Base-by-base conservation (phyloP, 2,888 invertebrate genomes). In the Zygaena filipendulae region DNA sequence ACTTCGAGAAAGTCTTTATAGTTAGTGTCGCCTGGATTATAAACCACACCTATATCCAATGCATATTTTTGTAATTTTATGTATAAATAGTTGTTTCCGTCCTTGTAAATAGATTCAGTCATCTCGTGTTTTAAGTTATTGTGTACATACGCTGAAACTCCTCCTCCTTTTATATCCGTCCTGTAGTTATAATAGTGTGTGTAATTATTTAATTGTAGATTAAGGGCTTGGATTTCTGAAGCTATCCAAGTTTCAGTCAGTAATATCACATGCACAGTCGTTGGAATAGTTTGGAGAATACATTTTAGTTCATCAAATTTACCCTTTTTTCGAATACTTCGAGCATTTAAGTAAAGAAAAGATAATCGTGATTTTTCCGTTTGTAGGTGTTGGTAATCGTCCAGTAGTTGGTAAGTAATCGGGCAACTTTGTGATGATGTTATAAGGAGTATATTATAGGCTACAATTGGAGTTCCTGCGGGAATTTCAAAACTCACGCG, bases 81-180 rank as follows among this genome's bases (percentile, higher is more conserved):
- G 43, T 43, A 45, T 9, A 43, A 26, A n/a, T 37, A 48, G 13
- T 45, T 43, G 13, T 36, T 42, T 3, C 45, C 45, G 3, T 19
- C 29, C 3, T 11, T 13, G 18, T 42, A 47, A 5, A 12, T 18
- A 11, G 25, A 26, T 10, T 42, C 32, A 2, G 21, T 19, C 11
- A 32, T 2, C 9, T 8, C 25, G 18, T 41, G 40, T 25, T 41
- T 39, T 2, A 45, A 8, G 18, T 32, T 31, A 14, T 43, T 40
- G 19, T 45, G 44, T 2, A 45, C 32, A 27, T 35, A 43, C 8
- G 26, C 32, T 4, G 45, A 48, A 3, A 48, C 42, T 11, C 43
- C 45, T 6, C 45, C 43, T n/a, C 44, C 45, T 6, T 11, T 32
- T 20, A 16, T 28, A 9, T 40, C 38, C 5, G 31, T 38, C 32